Percentiles rank a stretch among this genome's conserved stretches.
Conservation (phyloP, 2,888 invertebrate species). For the Uloborus plumipes region DNA sequence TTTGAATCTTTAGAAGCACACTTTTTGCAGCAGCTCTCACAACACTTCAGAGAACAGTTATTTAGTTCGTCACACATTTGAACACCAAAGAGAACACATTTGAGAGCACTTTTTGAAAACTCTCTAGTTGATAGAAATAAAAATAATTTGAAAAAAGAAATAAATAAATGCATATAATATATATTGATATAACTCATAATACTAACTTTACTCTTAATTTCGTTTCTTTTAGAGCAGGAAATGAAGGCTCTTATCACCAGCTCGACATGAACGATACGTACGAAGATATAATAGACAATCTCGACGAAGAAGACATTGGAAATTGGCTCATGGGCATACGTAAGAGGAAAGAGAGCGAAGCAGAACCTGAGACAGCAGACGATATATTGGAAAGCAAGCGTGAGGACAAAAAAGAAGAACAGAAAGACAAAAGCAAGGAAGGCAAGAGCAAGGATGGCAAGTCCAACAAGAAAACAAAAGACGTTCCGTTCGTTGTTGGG, state of each 20-base stretch:
- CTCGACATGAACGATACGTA: slow-evolving; percentile 65
- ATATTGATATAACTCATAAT: too few species aligned
- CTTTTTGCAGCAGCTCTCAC: too few species aligned
- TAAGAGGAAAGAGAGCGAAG: slow-evolving; percentile 62
- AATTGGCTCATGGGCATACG: slow-evolving; percentile 45
- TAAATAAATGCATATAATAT: too few species aligned
- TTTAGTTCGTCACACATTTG: too few species aligned
- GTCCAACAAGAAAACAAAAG: background rate
- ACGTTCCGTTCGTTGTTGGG: slow-evolving; percentile 71
- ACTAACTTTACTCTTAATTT: too few species aligned
- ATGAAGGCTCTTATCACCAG: background rate
- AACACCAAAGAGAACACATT: too few species aligned
- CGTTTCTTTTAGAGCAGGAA: too few species aligned
- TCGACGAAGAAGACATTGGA: slow-evolving; percentile 40
- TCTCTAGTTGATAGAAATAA: too few species aligned
- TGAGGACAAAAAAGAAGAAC: background rate
- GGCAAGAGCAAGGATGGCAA: background rate
- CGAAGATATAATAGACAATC: slow-evolving; percentile 34
- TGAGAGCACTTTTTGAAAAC: too few species aligned
- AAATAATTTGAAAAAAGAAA: too few species aligned
- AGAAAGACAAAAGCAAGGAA: slow-evolving; percentile 2
- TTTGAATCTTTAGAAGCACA: too few species aligned
- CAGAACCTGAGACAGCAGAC: background rate
- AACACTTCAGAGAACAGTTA: too few species aligned
- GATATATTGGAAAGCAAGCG: background rate